Evolutionary conservation across 2,888 invertebrate genomes (phyloP).

Genomic region (Epistrophe grossulariae): DNA sequence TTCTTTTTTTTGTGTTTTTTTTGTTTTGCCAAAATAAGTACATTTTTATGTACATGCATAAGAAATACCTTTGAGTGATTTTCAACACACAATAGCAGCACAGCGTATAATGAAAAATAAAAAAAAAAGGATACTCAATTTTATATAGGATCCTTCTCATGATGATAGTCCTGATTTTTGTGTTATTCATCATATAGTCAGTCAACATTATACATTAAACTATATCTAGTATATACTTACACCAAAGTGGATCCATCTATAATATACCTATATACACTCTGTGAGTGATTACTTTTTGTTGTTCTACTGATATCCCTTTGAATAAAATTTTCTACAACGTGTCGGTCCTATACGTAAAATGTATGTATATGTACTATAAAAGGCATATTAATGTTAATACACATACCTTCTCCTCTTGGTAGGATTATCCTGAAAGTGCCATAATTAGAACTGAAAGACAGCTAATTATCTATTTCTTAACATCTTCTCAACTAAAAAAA

Average conservation of each 20-base stretch:
- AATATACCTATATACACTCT: too few relatives aligned
- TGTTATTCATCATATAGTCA: conserved; percentile 10
- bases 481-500: background rate
- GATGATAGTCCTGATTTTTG: conserved; percentile 18
- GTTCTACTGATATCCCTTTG: conserved; percentile 9
- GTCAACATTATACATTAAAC: conserved; percentile 44
- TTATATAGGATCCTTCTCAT: background rate
- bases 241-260: conserved; percentile 35
- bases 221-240: background rate
- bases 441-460: conserved; percentile 44
- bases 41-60: conserved; percentile 43
- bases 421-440: conserved; percentile 27
- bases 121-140: background rate
- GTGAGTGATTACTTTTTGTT: conserved; percentile 58
- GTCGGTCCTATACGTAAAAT: background rate
- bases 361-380: too few relatives aligned
- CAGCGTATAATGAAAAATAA: conserved; percentile 6
- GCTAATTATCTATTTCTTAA: conserved; percentile 39
- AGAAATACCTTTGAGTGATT: conserved; percentile 16
- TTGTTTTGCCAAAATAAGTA: conserved; percentile 45
- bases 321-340: background rate
- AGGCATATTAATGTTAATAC: background rate
- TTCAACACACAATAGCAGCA: conserved; percentile 16
- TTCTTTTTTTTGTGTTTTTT: background rate
- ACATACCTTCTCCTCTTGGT: background rate